Conservation (phyloP, 1,140 invertebrate species). For the Drosophila seguyi region DNA sequence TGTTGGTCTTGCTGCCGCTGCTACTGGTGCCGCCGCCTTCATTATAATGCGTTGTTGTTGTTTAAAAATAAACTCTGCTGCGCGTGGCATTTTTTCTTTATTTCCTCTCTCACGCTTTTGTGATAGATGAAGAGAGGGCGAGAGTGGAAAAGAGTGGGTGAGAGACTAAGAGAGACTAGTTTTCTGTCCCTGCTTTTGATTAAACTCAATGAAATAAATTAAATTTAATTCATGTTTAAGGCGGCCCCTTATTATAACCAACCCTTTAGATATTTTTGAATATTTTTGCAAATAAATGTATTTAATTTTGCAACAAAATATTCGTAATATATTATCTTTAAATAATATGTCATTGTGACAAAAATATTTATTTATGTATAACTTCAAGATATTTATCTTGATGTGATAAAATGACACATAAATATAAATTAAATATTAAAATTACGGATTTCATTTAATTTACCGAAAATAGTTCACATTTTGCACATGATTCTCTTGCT, state of each 20-base stretch:
- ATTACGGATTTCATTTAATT: neutral
- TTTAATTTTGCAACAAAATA: too few species aligned
- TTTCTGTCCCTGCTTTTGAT: constrained; percentile 44
- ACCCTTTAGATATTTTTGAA: neutral
- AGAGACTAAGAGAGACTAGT: neutral
- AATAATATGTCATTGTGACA: too few species aligned
- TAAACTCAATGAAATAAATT: constrained; percentile 71
- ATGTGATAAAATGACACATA: too few species aligned
- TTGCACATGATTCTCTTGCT: constrained; percentile 7
- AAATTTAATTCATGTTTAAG: constrained; percentile 75
- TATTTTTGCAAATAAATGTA: too few species aligned
- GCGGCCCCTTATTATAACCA: neutral
- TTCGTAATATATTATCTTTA: too few species aligned
- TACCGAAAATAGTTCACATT: neutral
- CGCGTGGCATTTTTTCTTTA: constrained; percentile 74
- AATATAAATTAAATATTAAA: too few species aligned
- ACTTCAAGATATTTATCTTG: too few species aligned
- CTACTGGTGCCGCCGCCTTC: constrained; percentile 44
- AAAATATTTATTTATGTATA: too few species aligned
- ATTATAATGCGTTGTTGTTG: constrained; percentile 82
- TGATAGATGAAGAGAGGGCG: neutral
- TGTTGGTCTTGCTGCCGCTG: constrained; percentile 23
- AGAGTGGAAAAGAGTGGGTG: neutral
- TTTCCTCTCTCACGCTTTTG: constrained; percentile 21
- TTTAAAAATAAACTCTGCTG: constrained; percentile 79